phyloP scores from a whole-genome alignment of 1,140 invertebrate genomes.

The Babylonia areolata region DNA sequence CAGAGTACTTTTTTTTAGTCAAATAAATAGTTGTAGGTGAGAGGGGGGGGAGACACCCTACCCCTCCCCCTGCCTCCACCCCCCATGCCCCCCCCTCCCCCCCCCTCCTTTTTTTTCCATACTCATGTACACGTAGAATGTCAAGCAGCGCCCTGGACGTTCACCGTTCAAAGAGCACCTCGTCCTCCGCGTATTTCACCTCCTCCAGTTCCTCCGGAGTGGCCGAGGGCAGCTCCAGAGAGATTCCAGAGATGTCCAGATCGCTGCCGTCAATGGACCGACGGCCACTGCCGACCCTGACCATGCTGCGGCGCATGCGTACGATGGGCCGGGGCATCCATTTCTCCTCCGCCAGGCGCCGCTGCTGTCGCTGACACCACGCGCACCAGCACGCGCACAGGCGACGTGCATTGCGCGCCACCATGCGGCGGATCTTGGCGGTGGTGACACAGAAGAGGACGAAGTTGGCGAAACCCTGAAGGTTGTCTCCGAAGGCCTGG shows the following conservation, averaged over 20 bases:
- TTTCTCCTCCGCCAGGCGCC: conserved; percentile 43
- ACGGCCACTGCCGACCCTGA: conserved; percentile 13
- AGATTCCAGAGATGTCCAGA: conserved; percentile 50
- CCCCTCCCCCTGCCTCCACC: too few species aligned
- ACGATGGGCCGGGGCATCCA: conserved; percentile 28
- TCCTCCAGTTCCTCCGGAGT: conserved; percentile 27
- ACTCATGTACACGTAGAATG: too few species aligned
- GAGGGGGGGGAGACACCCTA: too few species aligned
- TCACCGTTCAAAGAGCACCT: conserved; percentile 51
- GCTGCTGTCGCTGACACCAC: conserved; percentile 36
- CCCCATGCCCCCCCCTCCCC: too few species aligned
- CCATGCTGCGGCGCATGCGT: conserved; percentile 25
- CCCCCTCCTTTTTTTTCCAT: too few species aligned
- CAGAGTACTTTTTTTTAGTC: too few species aligned
- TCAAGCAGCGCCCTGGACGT: too few species aligned
- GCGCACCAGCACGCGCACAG: conserved; percentile 39
- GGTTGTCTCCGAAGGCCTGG: conserved; percentile 61
- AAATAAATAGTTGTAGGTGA: too few species aligned
- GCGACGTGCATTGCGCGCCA: conserved; percentile 26
- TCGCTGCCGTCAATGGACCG: conserved; percentile 43
- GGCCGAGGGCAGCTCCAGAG: conserved; percentile 45
- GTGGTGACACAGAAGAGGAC: conserved; percentile 57
- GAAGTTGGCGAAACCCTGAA: conserved; percentile 58
- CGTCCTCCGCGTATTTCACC: conserved; percentile 36
- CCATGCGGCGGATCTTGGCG: conserved; percentile 44